Evolutionary conservation across 2,113 vertebrate species (phyloP), one percentile per base, ranked within the genome.

Genomic region (Anolis sagrei): DNA sequence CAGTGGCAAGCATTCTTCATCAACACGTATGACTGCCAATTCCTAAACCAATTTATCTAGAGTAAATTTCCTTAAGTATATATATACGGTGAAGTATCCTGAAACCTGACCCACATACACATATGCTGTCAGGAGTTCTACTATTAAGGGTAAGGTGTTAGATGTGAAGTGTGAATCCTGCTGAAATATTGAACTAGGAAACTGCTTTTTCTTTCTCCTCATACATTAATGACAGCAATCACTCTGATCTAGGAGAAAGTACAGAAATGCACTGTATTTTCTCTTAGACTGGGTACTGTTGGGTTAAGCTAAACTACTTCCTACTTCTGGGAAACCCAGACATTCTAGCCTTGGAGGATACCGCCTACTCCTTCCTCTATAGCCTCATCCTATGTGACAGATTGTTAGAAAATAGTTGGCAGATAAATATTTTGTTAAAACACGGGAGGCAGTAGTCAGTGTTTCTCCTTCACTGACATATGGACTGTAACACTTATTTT

Each of bases 351-450:
- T 16, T 23, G 13, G 39, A 64, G 9, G 36, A 83, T 68, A 25
- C 39, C 39, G 3, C 19, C 23, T 58, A 11, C 49, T 58, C 21
- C n/a, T 29, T 18, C 44, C 54, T 61, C 25, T 25, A 62, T 21
- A 62, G 16, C 16, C 14, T 27, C 2, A 58, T 39, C 21, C 11
- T 29, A 18, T 61, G 23, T 58, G 51, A 74, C 23, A 61, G 54
- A 70, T 34, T n/a, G 21, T 4, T 58, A 23, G 32, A 72, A 82
- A 61, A 2, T 61, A 32, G n/a, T 44, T 82, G 69, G 23, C 34
- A 51, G 78, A 44, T 39, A 27, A 79, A 81, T 61, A 62, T 83
- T 82, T 83, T 74, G 49, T 61, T 58, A 34, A 81, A 74, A 29
- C 39, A 58, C 16, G 25, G 32, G 27, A 16, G 14, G 44, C 44